phyloP scores from a whole-genome alignment of 2,797 vertebrate genomes.

The Eidolon dupreanum region DNA sequence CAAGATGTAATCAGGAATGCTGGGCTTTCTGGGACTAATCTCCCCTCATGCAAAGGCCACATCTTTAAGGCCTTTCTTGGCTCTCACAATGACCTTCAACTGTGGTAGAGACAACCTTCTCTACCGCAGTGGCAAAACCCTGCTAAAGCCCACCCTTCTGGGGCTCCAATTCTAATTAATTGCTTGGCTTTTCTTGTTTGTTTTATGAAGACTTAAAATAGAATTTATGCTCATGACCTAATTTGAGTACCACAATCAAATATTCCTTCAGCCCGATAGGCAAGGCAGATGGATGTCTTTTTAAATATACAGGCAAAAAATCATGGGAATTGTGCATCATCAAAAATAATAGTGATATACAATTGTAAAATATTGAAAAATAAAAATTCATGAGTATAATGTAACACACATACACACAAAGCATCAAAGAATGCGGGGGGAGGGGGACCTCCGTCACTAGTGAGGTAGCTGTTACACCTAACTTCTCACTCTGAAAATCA shows the following conservation, averaged over 20 bases:
- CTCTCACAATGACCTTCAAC: not conserved
- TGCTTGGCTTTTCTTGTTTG: not conserved
- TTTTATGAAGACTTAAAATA: not conserved
- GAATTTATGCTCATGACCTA: not conserved
- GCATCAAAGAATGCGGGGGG: not conserved
- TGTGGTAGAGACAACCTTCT: not conserved
- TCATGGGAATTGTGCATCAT: not conserved
- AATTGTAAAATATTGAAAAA: not conserved
- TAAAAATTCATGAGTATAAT: not conserved
- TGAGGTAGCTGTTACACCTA: not conserved
- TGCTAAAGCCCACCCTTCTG: rapidly evolving
- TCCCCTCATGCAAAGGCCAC: not conserved
- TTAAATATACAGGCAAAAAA: not conserved
- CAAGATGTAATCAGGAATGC: not conserved
- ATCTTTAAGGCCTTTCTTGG: not conserved
- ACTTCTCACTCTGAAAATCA: not conserved
- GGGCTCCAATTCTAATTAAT: not conserved
- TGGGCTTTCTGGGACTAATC: not conserved
- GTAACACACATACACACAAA: not conserved
- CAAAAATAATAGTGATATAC: not conserved
- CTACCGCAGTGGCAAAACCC: not conserved
- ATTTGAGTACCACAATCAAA: not conserved
- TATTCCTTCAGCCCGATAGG: not conserved
- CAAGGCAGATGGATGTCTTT: not conserved
- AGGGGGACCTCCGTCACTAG: not conserved